Conservation (phyloP, 1,140 invertebrate genomes). For the Cardiocondyla obscurior region DNA sequence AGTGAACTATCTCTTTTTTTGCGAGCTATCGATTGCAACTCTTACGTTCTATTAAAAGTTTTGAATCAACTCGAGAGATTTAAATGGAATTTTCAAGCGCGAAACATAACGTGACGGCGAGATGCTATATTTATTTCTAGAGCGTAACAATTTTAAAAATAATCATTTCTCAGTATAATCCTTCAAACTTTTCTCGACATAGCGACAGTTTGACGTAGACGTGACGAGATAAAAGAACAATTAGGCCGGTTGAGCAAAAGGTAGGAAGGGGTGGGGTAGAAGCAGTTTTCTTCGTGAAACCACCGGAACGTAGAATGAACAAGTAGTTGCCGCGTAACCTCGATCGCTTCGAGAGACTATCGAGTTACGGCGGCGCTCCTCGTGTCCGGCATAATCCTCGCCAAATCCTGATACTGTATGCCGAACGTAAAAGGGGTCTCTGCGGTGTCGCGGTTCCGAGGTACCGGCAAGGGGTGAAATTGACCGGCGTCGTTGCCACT, state of each 20-base stretch:
- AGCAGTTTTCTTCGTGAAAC: constrained; percentile 15
- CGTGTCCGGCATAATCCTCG: constrained; percentile 65
- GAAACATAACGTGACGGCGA: background rate
- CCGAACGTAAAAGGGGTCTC: constrained; percentile 66
- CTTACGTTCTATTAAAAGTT: background rate
- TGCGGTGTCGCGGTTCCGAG: constrained; percentile 66
- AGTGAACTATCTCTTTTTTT: no score
- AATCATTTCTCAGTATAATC: background rate
- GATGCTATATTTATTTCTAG: background rate
- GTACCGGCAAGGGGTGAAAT: constrained; percentile 66
- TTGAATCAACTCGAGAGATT: background rate
- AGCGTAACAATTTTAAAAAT: background rate
- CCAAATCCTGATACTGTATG: constrained; percentile 67
- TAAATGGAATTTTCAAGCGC: background rate
- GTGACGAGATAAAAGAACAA: background rate
- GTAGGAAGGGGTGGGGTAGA: no score
- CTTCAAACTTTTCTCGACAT: background rate
- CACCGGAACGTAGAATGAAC: constrained; percentile 23
- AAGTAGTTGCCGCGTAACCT: constrained; percentile 34
- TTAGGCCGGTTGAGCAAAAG: background rate
- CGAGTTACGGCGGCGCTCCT: constrained; percentile 55
- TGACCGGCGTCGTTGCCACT: constrained; percentile 75
- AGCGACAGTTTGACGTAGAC: background rate
- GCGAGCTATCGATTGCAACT: background rate
- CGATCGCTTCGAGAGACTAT: constrained; percentile 59